Evolutionary conservation across 2,888 invertebrate species (phyloP), one percentile per base, ranked within the genome.

Genomic region (Deroplatys truncata): DNA sequence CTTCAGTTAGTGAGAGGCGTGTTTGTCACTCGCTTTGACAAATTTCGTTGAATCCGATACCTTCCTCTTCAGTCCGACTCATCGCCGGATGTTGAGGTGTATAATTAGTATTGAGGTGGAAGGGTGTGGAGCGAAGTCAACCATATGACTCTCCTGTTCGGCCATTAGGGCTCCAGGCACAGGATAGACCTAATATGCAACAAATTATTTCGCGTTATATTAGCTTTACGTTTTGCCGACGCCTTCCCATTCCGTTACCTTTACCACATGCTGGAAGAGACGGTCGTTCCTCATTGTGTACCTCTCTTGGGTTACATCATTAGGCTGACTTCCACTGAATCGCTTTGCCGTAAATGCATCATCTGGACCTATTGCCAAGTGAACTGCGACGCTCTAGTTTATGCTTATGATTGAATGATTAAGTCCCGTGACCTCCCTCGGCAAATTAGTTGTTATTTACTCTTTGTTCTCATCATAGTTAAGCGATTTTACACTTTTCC

Each of bases 141-240:
- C 56, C 56, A 72, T 72, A 20, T 72, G 56, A 72, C 56, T 72
- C 49, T 10, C 15, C 10, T 2, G 49, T 49, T 15, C 56, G 56
- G 20, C 56, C 56, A 25, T 72, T 20, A 72, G 56, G 56, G 20
- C 56, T 72, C 56, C 56, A 72, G 56, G 56, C 25, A 5, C 56
- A 72, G 56, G 56, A 25, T 72, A 20, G 56, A 84, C 84, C 29
- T 31, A 85, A 85, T 49, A n/a, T 85, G 85, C 85, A 49, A 85
- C 85, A 85, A 85, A 85, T 85, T 85, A 85, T 49, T 85, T 49
- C 13, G 43, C 28, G 85, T 49, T 20, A 49, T 85, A 85, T 85
- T 85, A 49, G 85, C 85, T 49, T 85, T 49, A 49, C 28, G 84
- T 85, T 85, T 85, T 49, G 49, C 85, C 85, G 85, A 85, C 85